Evolutionary conservation across 2,797 vertebrate species (phyloP), one percentile per base, ranked within the genome.

Genomic region (Cygnus olor): DNA sequence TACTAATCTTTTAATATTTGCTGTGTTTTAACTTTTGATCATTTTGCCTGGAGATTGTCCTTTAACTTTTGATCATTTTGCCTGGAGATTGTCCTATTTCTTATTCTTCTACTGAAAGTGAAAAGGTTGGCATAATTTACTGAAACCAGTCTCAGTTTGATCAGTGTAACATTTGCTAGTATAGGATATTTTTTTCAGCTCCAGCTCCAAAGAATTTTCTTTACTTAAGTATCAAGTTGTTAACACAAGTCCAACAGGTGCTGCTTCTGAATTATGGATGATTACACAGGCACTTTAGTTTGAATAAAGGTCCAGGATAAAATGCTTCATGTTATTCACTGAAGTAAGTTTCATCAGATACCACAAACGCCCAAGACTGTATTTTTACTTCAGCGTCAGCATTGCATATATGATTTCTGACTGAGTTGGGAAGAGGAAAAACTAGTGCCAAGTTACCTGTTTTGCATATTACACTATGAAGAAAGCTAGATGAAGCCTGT

Each of bases 261-360:
- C 77, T 90, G 56, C 70, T 66, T 90, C 30, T 96, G 77, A 93
- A 90, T 93, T 89, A 87, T 85, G 88, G 53, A 71, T 95, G 88
- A 80, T 87, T 80, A 87, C 47, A 81, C n/a, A 49, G 66, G 90
- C 27, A 15, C 61, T 94, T 85, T 12, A 66, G 27, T 57, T 88
- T 68, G 83, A 86, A 63, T 88, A 90, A 85, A 91, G 73, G 77
- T 88, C 77, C 89, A 22, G 64, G 66, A 70, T 88, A 73, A 93
- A 93, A 82, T 49, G 18, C 9, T 32, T 68, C 69, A 64, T 51
- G 77, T 85, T 92, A 20, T 79, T 86, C 66, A 47, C 49, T 36
- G 47, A 65, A 47, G 44, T 87, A 73, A 85, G 44, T 60, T 89
- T 80, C 65, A 85, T 40, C 77, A 85, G 64, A 54, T 87, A 19